A percentile compares a stretch with the other conserved stretches of the same genome.
phyloP scores from a whole-genome alignment of 1,140 invertebrate genomes.

The Musca domestica region DNA sequence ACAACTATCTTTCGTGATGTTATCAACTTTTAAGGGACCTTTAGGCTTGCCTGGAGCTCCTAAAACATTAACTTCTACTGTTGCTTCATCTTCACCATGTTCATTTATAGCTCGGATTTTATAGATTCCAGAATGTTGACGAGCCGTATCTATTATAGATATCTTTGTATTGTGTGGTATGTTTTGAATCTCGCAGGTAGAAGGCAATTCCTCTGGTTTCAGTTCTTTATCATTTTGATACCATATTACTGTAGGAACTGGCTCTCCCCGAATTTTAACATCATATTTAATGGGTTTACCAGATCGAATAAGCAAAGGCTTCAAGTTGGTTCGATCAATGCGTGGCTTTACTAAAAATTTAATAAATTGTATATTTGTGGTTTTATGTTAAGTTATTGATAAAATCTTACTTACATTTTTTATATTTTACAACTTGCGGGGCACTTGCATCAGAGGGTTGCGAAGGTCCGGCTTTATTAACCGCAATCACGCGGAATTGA shows the following conservation, averaged over 20 bases:
- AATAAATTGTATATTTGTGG: background rate
- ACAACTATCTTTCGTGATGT: conserved; percentile 84
- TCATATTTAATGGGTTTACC: conserved; percentile 92
- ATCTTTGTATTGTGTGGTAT: conserved; percentile 93
- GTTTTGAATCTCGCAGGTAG: conserved; percentile 81
- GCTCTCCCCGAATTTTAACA: conserved; percentile 91
- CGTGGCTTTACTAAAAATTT: conserved; percentile 77
- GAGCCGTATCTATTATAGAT: conserved; percentile 76
- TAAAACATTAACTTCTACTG: conserved; percentile 89
- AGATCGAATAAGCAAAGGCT: conserved; percentile 83
- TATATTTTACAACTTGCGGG: conserved; percentile 86
- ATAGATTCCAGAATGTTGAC: conserved; percentile 86
- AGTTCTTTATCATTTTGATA: conserved; percentile 57
- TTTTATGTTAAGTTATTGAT: background rate
- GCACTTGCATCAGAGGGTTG: conserved; percentile 93
- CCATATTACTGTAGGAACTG: conserved; percentile 91
- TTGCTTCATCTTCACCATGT: conserved; percentile 89
- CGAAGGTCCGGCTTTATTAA: conserved; percentile 94
- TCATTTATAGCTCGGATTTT: conserved; percentile 89
- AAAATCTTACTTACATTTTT: conserved; percentile 68
- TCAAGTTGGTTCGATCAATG: conserved; percentile 92
- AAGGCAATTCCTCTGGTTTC: conserved; percentile 56
- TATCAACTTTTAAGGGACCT: conserved; percentile 88
- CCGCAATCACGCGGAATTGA: conserved; percentile 91
- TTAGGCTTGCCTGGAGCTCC: conserved; percentile 79